These are phyloP conservation scores for Dendroctonus valens DNA, from an alignment of 1,140 invertebrate species.

Conservation along the genomic window DNA sequence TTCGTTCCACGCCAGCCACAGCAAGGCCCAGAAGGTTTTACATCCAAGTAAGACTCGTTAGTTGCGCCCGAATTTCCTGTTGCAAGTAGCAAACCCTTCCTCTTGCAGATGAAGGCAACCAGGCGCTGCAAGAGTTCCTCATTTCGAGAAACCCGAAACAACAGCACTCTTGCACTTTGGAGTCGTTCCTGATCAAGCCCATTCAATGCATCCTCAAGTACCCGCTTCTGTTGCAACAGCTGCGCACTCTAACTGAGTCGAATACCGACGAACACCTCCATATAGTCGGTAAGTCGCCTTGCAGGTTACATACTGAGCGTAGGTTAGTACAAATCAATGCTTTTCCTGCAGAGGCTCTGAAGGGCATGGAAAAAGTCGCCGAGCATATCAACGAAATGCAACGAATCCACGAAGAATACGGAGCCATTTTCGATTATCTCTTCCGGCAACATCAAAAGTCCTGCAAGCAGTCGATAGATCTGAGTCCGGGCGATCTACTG, in stretches of 20 bases:
- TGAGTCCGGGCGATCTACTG: constrained; percentile 92
- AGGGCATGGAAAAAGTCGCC: constrained; percentile 98
- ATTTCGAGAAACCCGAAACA: constrained; percentile 90
- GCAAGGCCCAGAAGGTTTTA: constrained; percentile 97
- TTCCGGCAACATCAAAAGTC: constrained; percentile 94
- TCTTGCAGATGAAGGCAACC: constrained; percentile 90
- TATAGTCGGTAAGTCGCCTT: constrained; percentile 69
- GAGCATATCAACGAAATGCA: constrained; percentile 99
- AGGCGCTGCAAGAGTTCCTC: constrained; percentile 93
- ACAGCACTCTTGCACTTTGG: constrained; percentile 93
- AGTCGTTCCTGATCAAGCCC: constrained; percentile 98
- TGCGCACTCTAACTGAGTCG: constrained; percentile 89
- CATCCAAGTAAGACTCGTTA: constrained; percentile 83
- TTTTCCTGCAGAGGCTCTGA: constrained; percentile 75
- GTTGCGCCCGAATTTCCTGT: too few relatives aligned
- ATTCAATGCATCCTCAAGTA: constrained; percentile 99
- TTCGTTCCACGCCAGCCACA: constrained; percentile 98
- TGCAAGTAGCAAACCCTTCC: too few relatives aligned
- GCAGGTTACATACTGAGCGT: too few relatives aligned
- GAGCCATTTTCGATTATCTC: constrained; percentile 94
- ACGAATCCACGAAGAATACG: constrained; percentile 98
- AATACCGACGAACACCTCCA: constrained; percentile 91
- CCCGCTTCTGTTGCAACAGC: constrained; percentile 91
- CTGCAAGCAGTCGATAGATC: constrained; percentile 86
- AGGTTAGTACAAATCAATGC: constrained; percentile 12